Evolutionary conservation across 2,888 invertebrate species (phyloP).

Genomic region (Andrena bicolor): DNA sequence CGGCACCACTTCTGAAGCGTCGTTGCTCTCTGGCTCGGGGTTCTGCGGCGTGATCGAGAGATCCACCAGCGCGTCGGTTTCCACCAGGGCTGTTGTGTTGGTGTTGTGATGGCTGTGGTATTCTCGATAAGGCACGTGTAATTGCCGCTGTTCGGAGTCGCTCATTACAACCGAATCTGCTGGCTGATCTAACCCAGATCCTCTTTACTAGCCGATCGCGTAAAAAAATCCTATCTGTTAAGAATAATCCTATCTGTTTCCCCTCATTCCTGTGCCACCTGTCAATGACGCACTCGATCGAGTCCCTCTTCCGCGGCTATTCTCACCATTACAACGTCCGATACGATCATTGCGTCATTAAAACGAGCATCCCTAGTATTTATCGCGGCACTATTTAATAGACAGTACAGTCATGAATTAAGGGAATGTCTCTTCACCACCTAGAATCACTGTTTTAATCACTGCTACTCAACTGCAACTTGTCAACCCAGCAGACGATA

Average conservation of each 20-base stretch:
- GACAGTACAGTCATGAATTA: conserved; percentile 19
- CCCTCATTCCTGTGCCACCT: conserved; percentile 77
- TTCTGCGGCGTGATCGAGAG: conserved; percentile 75
- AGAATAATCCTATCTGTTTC: conserved; percentile 65
- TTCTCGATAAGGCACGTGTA: conserved; percentile 84
- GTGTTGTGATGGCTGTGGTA: conserved; percentile 83
- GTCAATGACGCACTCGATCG: conserved; percentile 77
- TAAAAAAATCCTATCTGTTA: conserved; percentile 19
- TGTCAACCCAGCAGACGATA: conserved; percentile 78
- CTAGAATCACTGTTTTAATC: conserved; percentile 52
- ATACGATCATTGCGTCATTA: conserved; percentile 70
- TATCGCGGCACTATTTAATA: conserved; percentile 25
- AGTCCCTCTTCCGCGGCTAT: conserved; percentile 50
- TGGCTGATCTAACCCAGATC: conserved; percentile 59
- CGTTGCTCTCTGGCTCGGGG: conserved; percentile 69
- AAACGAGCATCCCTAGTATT: conserved; percentile 35
- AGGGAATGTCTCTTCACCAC: conserved; percentile 12
- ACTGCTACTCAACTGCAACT: conserved; percentile 69
- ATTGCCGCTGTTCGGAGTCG: conserved; percentile 84
- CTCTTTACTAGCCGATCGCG: conserved; percentile 36
- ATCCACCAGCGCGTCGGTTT: conserved; percentile 82
- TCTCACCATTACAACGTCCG: conserved; percentile 53
- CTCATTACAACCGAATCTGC: conserved; percentile 82
- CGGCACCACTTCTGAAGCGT: conserved; percentile 86
- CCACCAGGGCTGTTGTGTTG: conserved; percentile 77